phyloP scores from a whole-genome alignment of 2,888 invertebrate genomes.

The Cheilosia pagana region DNA sequence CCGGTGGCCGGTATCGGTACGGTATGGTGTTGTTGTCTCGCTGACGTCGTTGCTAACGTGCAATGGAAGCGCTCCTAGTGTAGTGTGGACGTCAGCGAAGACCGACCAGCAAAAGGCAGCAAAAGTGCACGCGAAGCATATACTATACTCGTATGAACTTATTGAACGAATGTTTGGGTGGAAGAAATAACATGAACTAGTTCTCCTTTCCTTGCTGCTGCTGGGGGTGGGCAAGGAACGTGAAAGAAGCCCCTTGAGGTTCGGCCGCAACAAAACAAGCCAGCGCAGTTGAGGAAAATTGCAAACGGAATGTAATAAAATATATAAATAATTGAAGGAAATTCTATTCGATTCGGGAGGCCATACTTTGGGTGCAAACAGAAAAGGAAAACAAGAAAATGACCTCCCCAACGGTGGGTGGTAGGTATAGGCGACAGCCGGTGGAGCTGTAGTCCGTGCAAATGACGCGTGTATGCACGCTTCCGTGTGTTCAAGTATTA shows the following conservation, averaged over 20 bases:
- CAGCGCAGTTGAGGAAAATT: slow-evolving; percentile 65
- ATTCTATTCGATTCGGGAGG: slow-evolving; percentile 75
- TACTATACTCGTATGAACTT: slow-evolving; percentile 38
- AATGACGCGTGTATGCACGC: slow-evolving; percentile 38
- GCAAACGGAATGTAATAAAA: slow-evolving; percentile 75
- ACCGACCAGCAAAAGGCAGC: slow-evolving; percentile 51
- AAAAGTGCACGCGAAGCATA: slow-evolving; percentile 71
- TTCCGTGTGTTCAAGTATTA: slow-evolving; percentile 49
- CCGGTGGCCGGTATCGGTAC: slow-evolving; percentile 11
- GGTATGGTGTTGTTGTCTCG: slow-evolving; percentile 50
- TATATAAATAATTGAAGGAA: slow-evolving; percentile 75
- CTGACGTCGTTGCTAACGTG: slow-evolving; percentile 58
- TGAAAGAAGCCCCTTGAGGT: slow-evolving; percentile 70
- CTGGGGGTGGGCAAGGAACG: slow-evolving; percentile 37
- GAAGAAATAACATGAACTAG: slow-evolving; percentile 70
- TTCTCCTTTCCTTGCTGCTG: slow-evolving; percentile 41
- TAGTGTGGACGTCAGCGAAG: slow-evolving; percentile 68
- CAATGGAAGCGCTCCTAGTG: slow-evolving; percentile 54
- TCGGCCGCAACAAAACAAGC: slow-evolving; percentile 44
- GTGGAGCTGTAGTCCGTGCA: neutral
- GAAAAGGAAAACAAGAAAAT: slow-evolving; percentile 57
- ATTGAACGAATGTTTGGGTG: slow-evolving; percentile 51
- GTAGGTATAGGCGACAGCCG: neutral
- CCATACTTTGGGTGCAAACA: slow-evolving; percentile 62
- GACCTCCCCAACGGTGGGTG: slow-evolving; percentile 44